phyloP scores from a whole-genome alignment of 2,888 invertebrate genomes.

The Drosophila prostipennis region DNA sequence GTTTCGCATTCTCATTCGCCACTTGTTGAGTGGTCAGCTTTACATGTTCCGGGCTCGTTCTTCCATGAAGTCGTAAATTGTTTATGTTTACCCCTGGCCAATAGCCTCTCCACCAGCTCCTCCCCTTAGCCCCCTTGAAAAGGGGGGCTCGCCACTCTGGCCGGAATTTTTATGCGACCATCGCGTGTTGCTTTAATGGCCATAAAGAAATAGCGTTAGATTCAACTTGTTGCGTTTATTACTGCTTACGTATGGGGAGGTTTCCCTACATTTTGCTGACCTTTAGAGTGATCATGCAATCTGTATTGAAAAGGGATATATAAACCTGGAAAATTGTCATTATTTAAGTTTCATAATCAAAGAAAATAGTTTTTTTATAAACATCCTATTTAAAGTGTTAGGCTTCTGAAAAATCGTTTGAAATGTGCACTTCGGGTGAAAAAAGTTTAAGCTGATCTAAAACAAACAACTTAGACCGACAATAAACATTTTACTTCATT shows the following conservation, averaged over 20 bases:
- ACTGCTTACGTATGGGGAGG: constrained; percentile 49
- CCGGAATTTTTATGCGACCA: constrained; percentile 39
- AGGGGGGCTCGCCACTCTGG: constrained; percentile 23
- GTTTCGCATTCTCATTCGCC: constrained; percentile 20
- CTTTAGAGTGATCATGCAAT: background rate
- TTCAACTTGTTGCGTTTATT: constrained; percentile 24
- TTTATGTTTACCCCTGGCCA: constrained; percentile 41
- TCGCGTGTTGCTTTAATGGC: constrained; percentile 46
- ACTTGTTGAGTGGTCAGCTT: constrained; percentile 5
- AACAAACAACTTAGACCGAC: background rate
- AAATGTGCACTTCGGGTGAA: background rate
- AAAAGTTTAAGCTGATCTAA: background rate
- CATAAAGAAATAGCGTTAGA: constrained; percentile 45
- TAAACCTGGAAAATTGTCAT: background rate
- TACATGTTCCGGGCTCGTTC: constrained; percentile 29
- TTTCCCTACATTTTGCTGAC: constrained; percentile 20
- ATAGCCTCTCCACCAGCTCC: constrained; percentile 1
- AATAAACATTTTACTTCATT: background rate
- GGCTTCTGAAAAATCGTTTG: too few relatives aligned
- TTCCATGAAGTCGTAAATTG: constrained; percentile 55
- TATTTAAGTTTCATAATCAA: too few relatives aligned
- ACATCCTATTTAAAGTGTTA: too few relatives aligned
- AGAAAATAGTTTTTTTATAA: too few relatives aligned
- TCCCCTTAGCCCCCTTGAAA: background rate
- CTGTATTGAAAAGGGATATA: background rate